Base-by-base conservation (phyloP, 1,140 invertebrate genomes). In the Lethrus apterus region DNA sequence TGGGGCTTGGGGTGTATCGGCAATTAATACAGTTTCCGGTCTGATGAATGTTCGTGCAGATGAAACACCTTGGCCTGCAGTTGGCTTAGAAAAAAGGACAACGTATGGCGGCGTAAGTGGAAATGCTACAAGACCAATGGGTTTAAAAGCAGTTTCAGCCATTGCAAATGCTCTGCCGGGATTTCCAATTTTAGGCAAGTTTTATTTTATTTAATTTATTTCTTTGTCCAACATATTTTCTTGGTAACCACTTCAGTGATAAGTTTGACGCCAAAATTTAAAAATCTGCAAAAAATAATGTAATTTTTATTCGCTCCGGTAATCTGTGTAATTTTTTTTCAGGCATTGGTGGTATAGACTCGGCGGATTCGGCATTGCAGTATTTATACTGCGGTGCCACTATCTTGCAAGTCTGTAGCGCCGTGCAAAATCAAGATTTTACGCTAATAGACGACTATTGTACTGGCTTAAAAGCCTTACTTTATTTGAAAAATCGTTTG, bases 341-440 rank as follows among this genome's bases (percentile, higher is more conserved):
- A 52, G 64, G 61, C n/a, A 95, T 94, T 40, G 95, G 89, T 0
- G 96, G 96, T 2, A 90, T 98, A 19, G 95, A 99, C 71, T 94
- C 91, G 0, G 94, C 94, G 0, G 93, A 98, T 53, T 82, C 84
- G 18, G 87, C 90, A 0, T 64, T 98, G 0, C 93, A 98, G 67
- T 99, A 95, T 64, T 69, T 99, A 3, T 78, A 91, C 62, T 87
- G 86, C 48, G 95, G 95, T 5, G 92, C 95, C 4, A 81, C 83
- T 3, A 83, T 92, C 15, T 66, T 98, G 0, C 94, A 98, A 76
- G 86, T 93, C 38, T 90, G 95, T 66, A 97, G 92, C 64, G 91
- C 95, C 4, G 79, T 99, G 10, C 96, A 99, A 66, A 99, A 99
- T 72, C 96, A 99, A 74, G 94, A 97, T 68, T 98, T 94, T 56